Evolutionary conservation across 92 coral and sea anemone species (phyloP).

Genomic region (Hydrozoanthus gracilis): DNA sequence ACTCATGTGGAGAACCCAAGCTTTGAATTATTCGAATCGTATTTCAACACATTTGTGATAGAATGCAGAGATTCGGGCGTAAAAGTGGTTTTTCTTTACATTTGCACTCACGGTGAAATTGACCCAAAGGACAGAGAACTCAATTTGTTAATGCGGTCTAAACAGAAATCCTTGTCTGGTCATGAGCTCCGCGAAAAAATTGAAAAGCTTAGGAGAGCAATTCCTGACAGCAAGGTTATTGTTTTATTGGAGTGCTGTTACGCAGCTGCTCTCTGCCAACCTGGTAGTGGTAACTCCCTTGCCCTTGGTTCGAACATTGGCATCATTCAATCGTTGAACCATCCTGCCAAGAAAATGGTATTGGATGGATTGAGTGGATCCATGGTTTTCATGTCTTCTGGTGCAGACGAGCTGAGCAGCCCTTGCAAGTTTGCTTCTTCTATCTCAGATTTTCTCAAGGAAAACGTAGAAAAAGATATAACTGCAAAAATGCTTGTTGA

Average conservation of each 20-base stretch:
- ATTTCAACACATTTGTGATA: background rate
- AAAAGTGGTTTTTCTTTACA: background rate
- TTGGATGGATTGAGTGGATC: background rate
- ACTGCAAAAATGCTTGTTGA: constrained; percentile 21
- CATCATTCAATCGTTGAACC: background rate
- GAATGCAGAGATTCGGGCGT: background rate
- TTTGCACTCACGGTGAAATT: background rate
- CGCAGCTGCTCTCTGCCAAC: background rate
- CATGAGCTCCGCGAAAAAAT: background rate
- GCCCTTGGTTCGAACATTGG: background rate
- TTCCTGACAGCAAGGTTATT: background rate
- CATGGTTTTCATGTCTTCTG: constrained; percentile 11
- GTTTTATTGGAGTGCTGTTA: constrained; percentile 4
- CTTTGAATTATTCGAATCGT: background rate
- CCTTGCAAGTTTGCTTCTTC: background rate
- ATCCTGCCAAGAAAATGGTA: background rate
- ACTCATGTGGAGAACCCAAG: background rate
- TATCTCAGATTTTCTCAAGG: background rate
- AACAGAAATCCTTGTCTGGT: background rate
- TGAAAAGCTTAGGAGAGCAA: background rate
- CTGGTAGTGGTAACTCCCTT: background rate
- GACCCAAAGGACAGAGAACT: background rate
- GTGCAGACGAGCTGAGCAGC: background rate
- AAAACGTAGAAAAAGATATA: background rate
- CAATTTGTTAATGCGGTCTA: background rate